These are phyloP conservation scores for Chromobotia macracanthus DNA, from an alignment of 2,797 vertebrate species.

Conservation along the genomic window DNA sequence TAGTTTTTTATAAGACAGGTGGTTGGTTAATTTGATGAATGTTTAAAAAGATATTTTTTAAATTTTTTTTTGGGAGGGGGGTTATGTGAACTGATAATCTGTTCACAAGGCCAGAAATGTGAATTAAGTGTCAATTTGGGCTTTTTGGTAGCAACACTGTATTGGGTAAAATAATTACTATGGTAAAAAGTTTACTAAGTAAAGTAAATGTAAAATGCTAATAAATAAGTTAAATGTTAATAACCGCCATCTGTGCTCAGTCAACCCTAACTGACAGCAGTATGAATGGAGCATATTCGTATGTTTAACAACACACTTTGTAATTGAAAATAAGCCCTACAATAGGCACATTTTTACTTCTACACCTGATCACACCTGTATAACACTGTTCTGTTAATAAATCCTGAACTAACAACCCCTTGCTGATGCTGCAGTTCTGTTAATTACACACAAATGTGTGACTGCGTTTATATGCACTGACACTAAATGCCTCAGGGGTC, in stretches of 20 bases:
- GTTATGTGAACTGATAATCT: background rate
- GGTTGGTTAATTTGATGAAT: background rate
- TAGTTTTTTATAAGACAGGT: background rate
- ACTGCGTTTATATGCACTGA: constrained; percentile 5
- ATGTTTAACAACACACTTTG: constrained; percentile 7
- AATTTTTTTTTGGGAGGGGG: background rate
- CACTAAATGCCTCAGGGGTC: background rate
- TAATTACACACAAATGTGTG: constrained; percentile 2
- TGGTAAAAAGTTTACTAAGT: too few species aligned
- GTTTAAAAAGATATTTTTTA: too few species aligned
- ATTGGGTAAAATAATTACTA: too few species aligned
- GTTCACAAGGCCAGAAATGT: background rate
- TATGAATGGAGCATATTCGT: background rate
- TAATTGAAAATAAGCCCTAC: background rate
- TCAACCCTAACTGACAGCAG: background rate
- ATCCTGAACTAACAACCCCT: background rate
- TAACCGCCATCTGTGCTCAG: background rate
- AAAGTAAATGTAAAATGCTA: background rate
- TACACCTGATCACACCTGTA: background rate
- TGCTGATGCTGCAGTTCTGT: background rate
- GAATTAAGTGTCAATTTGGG: background rate
- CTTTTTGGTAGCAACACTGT: background rate
- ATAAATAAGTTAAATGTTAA: background rate
- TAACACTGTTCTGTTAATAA: constrained; percentile 15
- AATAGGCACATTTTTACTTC: constrained; percentile 7